Evolutionary conservation across 2,113 vertebrate species (phyloP).

Genomic region (Clarias batrachus): DNA sequence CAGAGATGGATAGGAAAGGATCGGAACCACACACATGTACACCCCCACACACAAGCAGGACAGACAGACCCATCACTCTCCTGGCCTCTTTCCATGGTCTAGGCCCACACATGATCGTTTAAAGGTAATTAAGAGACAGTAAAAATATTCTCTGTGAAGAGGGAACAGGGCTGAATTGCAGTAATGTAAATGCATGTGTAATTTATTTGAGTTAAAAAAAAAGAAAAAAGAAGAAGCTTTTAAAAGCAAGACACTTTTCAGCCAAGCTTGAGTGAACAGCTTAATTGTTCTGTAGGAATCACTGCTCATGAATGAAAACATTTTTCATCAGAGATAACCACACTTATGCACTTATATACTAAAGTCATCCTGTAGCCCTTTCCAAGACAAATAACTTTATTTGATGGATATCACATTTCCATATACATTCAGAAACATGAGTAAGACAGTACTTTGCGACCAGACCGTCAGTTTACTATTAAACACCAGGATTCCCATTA

Average conservation of each 20-base stretch:
- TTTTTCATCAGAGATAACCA: background rate
- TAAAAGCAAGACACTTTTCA: background rate
- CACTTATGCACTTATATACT: background rate
- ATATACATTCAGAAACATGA: background rate
- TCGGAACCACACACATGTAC: conserved; percentile 47
- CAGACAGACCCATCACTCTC: conserved; percentile 17
- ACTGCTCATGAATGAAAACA: conserved; percentile 3
- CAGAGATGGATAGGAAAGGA: conserved; percentile 58
- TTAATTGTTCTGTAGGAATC: background rate
- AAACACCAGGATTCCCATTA: background rate
- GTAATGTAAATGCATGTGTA: background rate
- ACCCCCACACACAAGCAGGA: conserved; percentile 26
- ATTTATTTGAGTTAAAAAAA: background rate
- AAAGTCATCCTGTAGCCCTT: background rate
- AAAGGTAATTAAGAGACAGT: conserved; percentile 27
- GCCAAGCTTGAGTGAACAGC: conserved; percentile 2
- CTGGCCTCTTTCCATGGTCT: conserved; percentile 25
- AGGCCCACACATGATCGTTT: conserved; percentile 20
- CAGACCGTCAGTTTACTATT: background rate
- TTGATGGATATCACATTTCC: background rate
- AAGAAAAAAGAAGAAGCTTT: background rate
- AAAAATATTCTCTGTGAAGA: background rate
- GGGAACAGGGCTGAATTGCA: background rate
- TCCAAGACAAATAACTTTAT: background rate
- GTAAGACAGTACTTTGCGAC: background rate